Percentiles rank a stretch among this genome's conserved stretches.
phyloP scores from a whole-genome alignment of 2,797 vertebrate genomes.

The Xenopus petersii region DNA sequence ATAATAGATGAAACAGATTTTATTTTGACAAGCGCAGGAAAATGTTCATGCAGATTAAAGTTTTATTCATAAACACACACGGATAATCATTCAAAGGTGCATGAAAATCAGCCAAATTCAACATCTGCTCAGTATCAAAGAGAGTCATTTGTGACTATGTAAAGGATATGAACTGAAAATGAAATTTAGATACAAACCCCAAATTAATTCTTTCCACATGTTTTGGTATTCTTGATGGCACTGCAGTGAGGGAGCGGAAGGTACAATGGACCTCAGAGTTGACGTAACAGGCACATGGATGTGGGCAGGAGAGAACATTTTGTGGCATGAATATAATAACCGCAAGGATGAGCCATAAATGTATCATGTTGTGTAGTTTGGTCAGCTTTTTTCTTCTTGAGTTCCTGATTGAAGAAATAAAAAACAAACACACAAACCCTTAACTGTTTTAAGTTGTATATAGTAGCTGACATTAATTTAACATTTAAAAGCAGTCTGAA shows the following conservation, averaged over 20 bases:
- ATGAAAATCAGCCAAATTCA: constrained; percentile 40
- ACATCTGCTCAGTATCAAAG: constrained; percentile 39
- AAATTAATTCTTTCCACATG: constrained; percentile 86
- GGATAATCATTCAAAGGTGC: constrained; percentile 9
- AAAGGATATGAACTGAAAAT: background rate
- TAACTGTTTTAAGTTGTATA: too few relatives aligned
- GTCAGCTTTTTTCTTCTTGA: background rate
- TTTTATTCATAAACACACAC: constrained; percentile 2
- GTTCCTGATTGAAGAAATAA: constrained; percentile 49
- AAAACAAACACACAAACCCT: background rate
- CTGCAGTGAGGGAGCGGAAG: constrained; percentile 78
- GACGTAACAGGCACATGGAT: constrained; percentile 82
- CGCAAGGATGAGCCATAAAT: constrained; percentile 58
- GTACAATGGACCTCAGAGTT: constrained; percentile 90
- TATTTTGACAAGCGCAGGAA: constrained; percentile 11
- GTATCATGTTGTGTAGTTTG: constrained; percentile 54
- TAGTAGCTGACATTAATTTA: too few relatives aligned
- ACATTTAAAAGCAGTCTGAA: too few relatives aligned
- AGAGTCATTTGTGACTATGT: constrained; percentile 26
- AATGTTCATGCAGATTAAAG: background rate
- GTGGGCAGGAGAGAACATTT: constrained; percentile 67
- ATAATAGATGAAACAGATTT: background rate
- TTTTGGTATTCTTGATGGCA: constrained; percentile 71
- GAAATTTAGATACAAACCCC: constrained; percentile 70
- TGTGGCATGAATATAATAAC: constrained; percentile 63